Evolutionary conservation across 2,888 invertebrate genomes (phyloP).

Genomic region (Pyrgus malvae): DNA sequence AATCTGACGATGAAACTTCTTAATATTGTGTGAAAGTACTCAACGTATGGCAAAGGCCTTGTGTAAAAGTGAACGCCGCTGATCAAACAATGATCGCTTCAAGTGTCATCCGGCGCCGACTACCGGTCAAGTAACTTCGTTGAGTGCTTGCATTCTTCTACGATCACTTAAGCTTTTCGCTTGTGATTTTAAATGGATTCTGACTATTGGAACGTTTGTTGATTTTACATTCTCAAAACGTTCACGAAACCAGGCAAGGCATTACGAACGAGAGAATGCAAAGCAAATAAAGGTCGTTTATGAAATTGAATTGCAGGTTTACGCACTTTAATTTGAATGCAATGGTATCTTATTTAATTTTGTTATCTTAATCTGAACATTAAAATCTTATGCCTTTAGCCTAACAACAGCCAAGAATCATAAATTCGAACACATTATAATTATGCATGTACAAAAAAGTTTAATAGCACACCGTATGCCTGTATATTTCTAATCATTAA

Average conservation of each 20-base stretch:
- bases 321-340: too few species aligned
- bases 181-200: conserved; percentile 11
- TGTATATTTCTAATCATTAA: conserved; percentile 12
- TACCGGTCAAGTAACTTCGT: conserved; percentile 26
- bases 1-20: too few species aligned
- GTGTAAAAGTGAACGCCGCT: conserved; percentile 18
- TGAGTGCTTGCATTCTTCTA: conserved; percentile 15
- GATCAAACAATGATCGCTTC: conserved; percentile 15
- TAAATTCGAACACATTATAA: not conserved
- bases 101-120: conserved; percentile 26
- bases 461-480: conserved; percentile 5
- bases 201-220: not conserved
- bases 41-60: not conserved
- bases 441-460: conserved; percentile 1
- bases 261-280: too few species aligned
- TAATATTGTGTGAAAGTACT: conserved; percentile 3
- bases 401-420: too few species aligned
- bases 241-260: not conserved
- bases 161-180: conserved; percentile 11
- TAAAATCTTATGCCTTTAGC: too few species aligned
- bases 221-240: not conserved
- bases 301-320: too few species aligned
- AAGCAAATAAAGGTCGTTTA: too few species aligned
- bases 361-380: too few species aligned
- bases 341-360: too few species aligned